phyloP scores from a whole-genome alignment of 2,797 vertebrate species.

The Eleutherodactylus coqui region DNA sequence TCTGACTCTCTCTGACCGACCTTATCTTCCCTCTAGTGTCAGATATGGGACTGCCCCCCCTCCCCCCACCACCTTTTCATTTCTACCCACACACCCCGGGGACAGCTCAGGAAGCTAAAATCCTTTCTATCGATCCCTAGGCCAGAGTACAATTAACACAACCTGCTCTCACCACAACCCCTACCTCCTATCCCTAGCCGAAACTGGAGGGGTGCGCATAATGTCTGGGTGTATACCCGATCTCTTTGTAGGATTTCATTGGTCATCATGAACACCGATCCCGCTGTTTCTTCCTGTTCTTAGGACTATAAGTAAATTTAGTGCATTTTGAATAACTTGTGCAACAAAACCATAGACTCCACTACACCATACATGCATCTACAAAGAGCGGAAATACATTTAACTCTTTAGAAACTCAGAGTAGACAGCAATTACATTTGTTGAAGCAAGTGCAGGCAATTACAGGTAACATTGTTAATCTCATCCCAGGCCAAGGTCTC shows the following conservation, averaged over 20 bases:
- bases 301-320: background rate
- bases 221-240: background rate
- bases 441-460: conserved; percentile 30
- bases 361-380: background rate
- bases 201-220: conserved; percentile 28
- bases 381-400: background rate
- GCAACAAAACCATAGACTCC: background rate
- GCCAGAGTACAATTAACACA: conserved; percentile 71
- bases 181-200: background rate
- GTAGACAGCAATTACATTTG: conserved; percentile 17
- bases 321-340: background rate
- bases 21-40: conserved; percentile 59
- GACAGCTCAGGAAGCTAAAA: conserved; percentile 71
- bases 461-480: conserved; percentile 46
- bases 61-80: conserved; percentile 7
- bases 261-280: background rate
- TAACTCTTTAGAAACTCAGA: background rate
- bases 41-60: conserved; percentile 49
- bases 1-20: conserved; percentile 57
- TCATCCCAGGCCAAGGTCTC: conserved; percentile 17
- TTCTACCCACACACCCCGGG: conserved; percentile 46
- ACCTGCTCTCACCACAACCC: conserved; percentile 59
- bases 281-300: background rate
- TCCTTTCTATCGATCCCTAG: conserved; percentile 69
- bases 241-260: background rate